Percentiles rank a stretch among this genome's conserved stretches.
phyloP scores from a whole-genome alignment of 2,888 invertebrate genomes.

The Achlya flavicornis region DNA sequence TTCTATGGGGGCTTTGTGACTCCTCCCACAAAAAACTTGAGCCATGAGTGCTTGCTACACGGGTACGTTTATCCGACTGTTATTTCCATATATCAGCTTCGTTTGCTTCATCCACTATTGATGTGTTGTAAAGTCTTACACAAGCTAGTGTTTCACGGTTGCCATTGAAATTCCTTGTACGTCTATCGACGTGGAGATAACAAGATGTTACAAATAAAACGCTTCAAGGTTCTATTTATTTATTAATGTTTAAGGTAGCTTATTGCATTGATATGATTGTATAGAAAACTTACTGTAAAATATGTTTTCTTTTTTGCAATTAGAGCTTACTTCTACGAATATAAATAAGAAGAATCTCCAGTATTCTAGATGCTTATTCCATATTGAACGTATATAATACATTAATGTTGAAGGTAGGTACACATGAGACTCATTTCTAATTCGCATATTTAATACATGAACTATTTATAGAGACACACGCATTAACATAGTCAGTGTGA shows the following conservation, averaged over 20 bases:
- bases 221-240: neutral
- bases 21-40: no score
- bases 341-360: no score
- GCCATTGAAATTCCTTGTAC: constrained; percentile 4
- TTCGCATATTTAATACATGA: neutral
- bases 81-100: neutral
- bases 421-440: neutral
- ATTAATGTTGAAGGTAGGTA: no score
- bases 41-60: neutral
- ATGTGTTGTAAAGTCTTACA: neutral
- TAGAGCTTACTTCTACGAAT: no score
- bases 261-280: no score
- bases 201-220: constrained; percentile 2
- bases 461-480: neutral
- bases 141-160: constrained; percentile 7
- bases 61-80: neutral
- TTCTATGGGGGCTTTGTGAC: no score
- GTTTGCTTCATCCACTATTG: neutral
- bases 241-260: neutral
- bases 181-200: neutral
- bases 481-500: constrained; percentile 5
- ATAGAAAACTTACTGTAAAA: no score
- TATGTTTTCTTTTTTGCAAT: no score
- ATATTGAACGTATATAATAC: no score
- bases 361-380: no score